Conservation (phyloP, 2,113 vertebrate genomes). For the Siniperca chuatsi region DNA sequence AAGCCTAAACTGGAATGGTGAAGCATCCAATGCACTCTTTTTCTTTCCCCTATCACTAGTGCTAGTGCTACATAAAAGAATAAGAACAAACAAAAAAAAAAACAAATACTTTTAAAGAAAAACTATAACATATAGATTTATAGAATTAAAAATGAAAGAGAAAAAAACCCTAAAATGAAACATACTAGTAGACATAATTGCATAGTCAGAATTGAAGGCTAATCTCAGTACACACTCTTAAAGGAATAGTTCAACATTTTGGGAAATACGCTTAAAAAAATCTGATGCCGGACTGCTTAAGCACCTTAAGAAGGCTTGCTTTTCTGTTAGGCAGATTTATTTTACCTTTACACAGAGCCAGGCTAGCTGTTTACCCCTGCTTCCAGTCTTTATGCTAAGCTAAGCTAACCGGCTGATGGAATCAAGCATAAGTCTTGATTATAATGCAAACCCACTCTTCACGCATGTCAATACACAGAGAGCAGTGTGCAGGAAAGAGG, state of each 20-base stretch:
- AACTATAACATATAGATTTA: not conserved
- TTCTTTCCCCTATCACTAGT: not conserved
- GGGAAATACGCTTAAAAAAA: not conserved
- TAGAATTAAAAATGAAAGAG: not conserved
- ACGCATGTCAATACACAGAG: slow-evolving; percentile 22
- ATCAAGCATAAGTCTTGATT: slow-evolving; percentile 51
- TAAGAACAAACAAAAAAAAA: not conserved
- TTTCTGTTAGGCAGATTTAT: not conserved
- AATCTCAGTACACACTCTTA: not conserved
- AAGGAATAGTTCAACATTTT: not conserved
- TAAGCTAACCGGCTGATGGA: slow-evolving; percentile 8
- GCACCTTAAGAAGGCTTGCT: not conserved
- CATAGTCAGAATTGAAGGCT: not conserved
- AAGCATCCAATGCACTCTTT: slow-evolving; percentile 5
- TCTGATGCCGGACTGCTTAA: not conserved
- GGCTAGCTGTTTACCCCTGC: not conserved
- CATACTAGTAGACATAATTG: no score
- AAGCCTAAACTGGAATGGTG: slow-evolving; percentile 25
- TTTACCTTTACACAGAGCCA: not conserved
- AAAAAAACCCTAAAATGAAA: not conserved
- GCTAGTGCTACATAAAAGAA: not conserved
- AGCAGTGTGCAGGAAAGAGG: slow-evolving; percentile 27
- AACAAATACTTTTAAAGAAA: not conserved
- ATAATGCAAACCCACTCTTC: slow-evolving; percentile 46
- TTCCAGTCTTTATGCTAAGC: slow-evolving; percentile 14